A percentile compares a stretch with the other conserved stretches of the same genome.
Evolutionary conservation across 1,140 invertebrate genomes (phyloP).

Genomic region (Globodera ellingtonae): DNA sequence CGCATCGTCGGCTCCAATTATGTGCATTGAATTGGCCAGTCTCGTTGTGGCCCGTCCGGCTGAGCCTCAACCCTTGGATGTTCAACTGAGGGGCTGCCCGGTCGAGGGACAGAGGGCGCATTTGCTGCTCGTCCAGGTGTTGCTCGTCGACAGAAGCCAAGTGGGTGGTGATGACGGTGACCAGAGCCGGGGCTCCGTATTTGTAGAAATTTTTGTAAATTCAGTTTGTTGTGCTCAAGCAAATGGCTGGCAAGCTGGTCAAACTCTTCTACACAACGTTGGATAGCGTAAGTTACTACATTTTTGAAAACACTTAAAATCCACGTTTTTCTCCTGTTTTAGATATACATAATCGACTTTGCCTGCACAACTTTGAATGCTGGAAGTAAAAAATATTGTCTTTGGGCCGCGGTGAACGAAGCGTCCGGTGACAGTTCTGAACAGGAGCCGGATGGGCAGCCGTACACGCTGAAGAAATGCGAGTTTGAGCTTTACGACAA

Average conservation of each 20-base stretch:
- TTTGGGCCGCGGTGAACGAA: slow-evolving; percentile 25
- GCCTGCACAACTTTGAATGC: slow-evolving; percentile 13
- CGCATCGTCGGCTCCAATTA: background rate
- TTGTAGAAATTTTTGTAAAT: background rate
- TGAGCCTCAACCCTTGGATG: slow-evolving; percentile 6
- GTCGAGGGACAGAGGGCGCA: background rate
- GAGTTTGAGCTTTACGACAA: slow-evolving; percentile 6
- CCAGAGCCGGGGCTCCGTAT: too few relatives aligned
- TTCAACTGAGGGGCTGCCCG: background rate
- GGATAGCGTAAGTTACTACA: background rate
- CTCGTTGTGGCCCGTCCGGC: background rate
- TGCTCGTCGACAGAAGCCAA: background rate
- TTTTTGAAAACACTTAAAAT: background rate
- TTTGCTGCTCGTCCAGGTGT: slow-evolving; percentile 12
- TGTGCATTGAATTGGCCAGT: slow-evolving; percentile 10
- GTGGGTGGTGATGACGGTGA: background rate
- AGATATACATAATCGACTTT: slow-evolving; percentile 26
- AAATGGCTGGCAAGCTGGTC: slow-evolving; percentile 3
- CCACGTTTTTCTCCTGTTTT: background rate
- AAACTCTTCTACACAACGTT: slow-evolving; percentile 14
- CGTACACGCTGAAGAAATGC: slow-evolving; percentile 25
- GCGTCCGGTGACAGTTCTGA: background rate
- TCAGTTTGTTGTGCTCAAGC: slow-evolving; percentile 18
- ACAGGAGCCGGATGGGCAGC: slow-evolving; percentile 8
- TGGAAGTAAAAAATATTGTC: background rate